Base-by-base conservation (phyloP, 2,797 vertebrate genomes). In the Myotis vivesi region DNA sequence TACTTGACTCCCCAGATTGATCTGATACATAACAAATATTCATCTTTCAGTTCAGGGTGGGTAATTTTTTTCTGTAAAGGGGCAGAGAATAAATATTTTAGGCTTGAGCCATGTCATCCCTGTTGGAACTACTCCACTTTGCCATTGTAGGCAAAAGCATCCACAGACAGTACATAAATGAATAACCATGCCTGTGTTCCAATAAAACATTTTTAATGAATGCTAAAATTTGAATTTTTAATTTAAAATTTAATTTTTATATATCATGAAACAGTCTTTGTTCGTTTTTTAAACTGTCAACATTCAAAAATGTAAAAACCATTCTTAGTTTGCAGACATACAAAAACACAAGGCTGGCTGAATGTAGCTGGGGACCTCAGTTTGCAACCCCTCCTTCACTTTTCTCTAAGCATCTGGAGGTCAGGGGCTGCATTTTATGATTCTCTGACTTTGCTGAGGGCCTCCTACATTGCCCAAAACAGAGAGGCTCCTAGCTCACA, bases 211-310 rank as follows among this genome's bases (percentile, higher is more conserved):
- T 13, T 69, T 89, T 93, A 80, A 80, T 46, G 57, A 83, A 91
- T 11, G 68, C 30, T 69, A 68, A 93, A 85, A 97, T 76, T 16
- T 55, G 57, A 95, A 96, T 73, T 96, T 94, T 73, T 17, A 83
- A 68, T 36, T 36, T 68, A 36, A 49, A 49, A 91, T 66, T 91
- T 49, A 83, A 72, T 86, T 94, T 92, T 91, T 36, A 55, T 46
- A 12, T 51, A n/a, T 57, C 46, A 30, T 6, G 16, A 38, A 93
- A 62, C 84, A 76, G 22, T 64, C 44, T 87, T 92, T 85, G 62
- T 75, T 33, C 66, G 20, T n/a, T 25, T 13, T 6, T 30, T 59
- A 15, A 62, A 62, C 30, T 62, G 59, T 28, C 25, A 20, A 55
- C 13, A 51, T 79, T 92, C 76, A 87, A 92, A 80, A 89, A 85